Evolutionary conservation across 2,113 vertebrate species (phyloP).

Genomic region (Sorex araneus): DNA sequence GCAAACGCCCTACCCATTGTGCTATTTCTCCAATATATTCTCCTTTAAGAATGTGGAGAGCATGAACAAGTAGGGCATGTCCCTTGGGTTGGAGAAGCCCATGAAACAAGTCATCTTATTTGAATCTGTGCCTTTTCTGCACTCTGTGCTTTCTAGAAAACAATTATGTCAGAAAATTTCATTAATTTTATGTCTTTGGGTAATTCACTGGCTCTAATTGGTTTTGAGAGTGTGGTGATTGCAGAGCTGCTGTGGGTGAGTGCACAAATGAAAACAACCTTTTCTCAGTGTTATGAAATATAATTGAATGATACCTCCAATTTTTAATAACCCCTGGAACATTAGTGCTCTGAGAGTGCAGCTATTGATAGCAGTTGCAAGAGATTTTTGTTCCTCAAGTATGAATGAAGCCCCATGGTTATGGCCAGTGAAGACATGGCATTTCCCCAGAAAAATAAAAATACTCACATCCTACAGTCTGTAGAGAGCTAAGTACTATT

Average conservation of each 20-base stretch:
- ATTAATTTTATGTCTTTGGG: slow-evolving; percentile 70
- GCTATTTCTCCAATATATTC: too few relatives aligned
- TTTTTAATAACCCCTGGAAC: slow-evolving; percentile 58
- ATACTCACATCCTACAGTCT: neutral
- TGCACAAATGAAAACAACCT: slow-evolving; percentile 64
- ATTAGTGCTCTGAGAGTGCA: neutral
- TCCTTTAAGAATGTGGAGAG: neutral
- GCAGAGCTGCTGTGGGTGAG: slow-evolving; percentile 55
- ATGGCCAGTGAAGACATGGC: neutral
- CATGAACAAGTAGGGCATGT: neutral
- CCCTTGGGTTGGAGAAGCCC: neutral
- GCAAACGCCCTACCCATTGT: too few relatives aligned
- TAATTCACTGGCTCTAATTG: slow-evolving; percentile 74
- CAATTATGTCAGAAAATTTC: slow-evolving; percentile 69
- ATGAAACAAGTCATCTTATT: slow-evolving; percentile 3
- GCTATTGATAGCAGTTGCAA: neutral
- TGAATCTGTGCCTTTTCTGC: slow-evolving; percentile 30
- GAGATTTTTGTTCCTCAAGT: neutral
- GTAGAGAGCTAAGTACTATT: neutral
- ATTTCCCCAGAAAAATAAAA: slow-evolving; percentile 22
- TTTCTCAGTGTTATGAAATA: slow-evolving; percentile 69
- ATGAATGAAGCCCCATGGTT: neutral
- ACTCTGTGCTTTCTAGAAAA: slow-evolving; percentile 69
- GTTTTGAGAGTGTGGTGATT: slow-evolving; percentile 65
- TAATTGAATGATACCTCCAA: slow-evolving; percentile 58